These are phyloP conservation scores for Misgurnus mizolepis DNA, from an alignment of 2,113 vertebrate genomes.

Conservation along the genomic window DNA sequence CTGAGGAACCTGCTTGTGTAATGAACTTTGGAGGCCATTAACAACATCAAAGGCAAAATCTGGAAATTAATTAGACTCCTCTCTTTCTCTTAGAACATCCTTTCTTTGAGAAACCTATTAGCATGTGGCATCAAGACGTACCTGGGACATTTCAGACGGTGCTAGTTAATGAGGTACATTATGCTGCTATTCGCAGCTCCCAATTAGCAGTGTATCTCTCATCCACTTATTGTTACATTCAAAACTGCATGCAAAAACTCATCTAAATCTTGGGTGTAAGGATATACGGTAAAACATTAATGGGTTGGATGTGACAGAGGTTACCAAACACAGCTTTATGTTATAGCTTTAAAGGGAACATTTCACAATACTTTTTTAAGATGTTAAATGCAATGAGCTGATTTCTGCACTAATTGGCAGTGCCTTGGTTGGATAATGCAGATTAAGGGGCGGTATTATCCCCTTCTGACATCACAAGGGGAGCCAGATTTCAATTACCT, in stretches of 20 bases:
- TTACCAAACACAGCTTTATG: too few relatives aligned
- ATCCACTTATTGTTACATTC: conserved; percentile 6
- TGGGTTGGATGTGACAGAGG: too few relatives aligned
- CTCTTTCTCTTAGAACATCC: conserved; percentile 68
- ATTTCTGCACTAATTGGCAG: too few relatives aligned
- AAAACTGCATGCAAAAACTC: background rate
- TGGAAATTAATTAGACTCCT: conserved; percentile 80
- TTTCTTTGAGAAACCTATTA: conserved; percentile 72
- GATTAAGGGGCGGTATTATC: too few relatives aligned
- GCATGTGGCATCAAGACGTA: conserved; percentile 74
- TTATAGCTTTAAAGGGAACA: too few relatives aligned
- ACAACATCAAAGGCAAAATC: conserved; percentile 81
- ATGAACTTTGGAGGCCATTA: conserved; percentile 81
- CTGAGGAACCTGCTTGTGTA: conserved; percentile 70
- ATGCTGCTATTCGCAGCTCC: conserved; percentile 45
- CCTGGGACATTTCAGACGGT: conserved; percentile 55
- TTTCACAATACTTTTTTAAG: too few relatives aligned
- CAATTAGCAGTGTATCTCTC: conserved; percentile 28
- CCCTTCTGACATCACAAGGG: too few relatives aligned
- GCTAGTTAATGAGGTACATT: conserved; percentile 52
- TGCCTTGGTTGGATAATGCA: too few relatives aligned
- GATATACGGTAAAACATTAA: too few relatives aligned
- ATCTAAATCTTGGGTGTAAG: background rate
- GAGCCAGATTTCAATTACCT: too few relatives aligned
- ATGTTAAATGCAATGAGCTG: too few relatives aligned